A percentile compares a stretch with the other conserved stretches of the same genome.
Conservation (phyloP, 2,113 vertebrate genomes). For the Erinaceus europaeus region DNA sequence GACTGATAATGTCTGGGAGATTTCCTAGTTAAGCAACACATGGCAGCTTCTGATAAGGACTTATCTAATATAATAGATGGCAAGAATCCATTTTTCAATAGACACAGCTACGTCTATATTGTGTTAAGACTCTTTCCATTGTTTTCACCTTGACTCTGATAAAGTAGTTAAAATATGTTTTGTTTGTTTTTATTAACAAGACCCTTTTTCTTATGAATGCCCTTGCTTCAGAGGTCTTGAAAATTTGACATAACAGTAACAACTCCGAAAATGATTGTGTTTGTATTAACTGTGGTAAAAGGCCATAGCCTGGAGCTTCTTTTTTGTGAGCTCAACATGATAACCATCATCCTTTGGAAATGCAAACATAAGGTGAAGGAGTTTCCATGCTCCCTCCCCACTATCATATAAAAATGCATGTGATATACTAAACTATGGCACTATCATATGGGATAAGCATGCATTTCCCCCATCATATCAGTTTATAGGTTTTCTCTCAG, state of each 20-base stretch:
- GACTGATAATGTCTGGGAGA: conserved; percentile 25
- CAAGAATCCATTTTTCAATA: neutral
- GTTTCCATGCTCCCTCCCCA: neutral
- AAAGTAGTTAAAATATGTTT: neutral
- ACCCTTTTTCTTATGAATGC: neutral
- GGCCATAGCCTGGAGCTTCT: neutral
- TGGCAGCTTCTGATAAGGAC: conserved; percentile 51
- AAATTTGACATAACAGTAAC: neutral
- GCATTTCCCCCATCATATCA: neutral
- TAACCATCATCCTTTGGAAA: neutral
- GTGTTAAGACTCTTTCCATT: conserved; percentile 36
- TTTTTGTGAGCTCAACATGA: neutral
- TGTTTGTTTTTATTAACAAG: neutral
- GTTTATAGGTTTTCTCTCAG: neutral
- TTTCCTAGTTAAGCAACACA: conserved; percentile 48
- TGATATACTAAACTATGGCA: neutral
- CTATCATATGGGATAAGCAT: neutral
- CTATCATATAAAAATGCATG: too few relatives aligned
- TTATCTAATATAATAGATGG: conserved; percentile 18
- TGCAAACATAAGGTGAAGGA: neutral
- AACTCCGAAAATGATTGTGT: neutral
- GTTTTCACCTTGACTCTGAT: neutral
- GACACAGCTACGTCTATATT: conserved; percentile 4
- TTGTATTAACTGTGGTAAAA: neutral
- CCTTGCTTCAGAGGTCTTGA: neutral